Evolutionary conservation across 2,797 vertebrate genomes (phyloP).

Genomic region (Intellagama lesueurii): DNA sequence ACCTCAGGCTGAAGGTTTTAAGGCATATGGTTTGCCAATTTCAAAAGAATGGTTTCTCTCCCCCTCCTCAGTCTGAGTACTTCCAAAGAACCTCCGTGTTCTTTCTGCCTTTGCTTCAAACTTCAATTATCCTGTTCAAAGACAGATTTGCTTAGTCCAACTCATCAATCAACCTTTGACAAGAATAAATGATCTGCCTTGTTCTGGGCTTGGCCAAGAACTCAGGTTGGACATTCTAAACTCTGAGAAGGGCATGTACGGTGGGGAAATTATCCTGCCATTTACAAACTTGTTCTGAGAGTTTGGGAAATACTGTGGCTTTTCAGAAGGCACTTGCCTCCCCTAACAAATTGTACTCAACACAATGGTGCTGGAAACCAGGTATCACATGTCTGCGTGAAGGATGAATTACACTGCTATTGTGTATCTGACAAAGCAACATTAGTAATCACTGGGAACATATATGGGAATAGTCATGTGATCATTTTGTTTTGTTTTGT

Average conservation of each 20-base stretch:
- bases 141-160: constrained; percentile 34
- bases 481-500: not conserved
- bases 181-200: constrained; percentile 32
- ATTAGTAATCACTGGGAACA: not conserved
- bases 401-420: constrained; percentile 9
- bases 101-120: constrained; percentile 18
- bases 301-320: not conserved
- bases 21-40: constrained; percentile 53
- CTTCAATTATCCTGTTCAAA: constrained; percentile 16
- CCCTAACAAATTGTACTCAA: not conserved
- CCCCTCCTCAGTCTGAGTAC: constrained; percentile 17
- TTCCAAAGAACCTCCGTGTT: constrained; percentile 57
- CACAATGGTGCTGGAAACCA: not conserved
- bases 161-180: constrained; percentile 29
- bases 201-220: constrained; percentile 1
- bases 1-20: constrained; percentile 39
- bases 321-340: not conserved
- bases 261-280: not conserved
- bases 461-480: not conserved
- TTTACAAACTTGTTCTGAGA: not conserved
- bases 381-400: constrained; percentile 13
- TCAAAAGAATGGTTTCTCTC: constrained; percentile 10
- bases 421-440: not conserved
- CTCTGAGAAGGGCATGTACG: not conserved
- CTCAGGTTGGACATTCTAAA: not conserved